These are phyloP conservation scores for Microtus pennsylvanicus DNA, from an alignment of 2,113 vertebrate genomes.

Conservation along the genomic window DNA sequence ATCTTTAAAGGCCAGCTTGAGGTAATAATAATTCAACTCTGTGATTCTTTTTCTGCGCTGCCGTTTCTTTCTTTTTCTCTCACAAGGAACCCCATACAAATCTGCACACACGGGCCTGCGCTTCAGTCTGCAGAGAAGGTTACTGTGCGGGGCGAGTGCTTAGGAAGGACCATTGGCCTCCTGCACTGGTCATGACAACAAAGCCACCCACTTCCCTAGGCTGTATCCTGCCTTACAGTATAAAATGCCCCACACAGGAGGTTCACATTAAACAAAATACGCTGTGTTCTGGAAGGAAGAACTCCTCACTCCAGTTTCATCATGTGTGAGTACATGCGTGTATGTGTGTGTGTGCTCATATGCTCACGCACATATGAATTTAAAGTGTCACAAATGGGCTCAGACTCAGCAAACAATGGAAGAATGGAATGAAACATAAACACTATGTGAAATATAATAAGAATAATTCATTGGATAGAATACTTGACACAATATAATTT, in stretches of 20 bases:
- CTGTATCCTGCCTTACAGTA: neutral
- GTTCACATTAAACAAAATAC: neutral
- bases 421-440: neutral
- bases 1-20: neutral
- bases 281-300: neutral
- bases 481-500: neutral
- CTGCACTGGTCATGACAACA: neutral
- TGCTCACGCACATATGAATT: neutral
- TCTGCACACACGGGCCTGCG: neutral
- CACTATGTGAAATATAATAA: neutral
- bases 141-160: neutral
- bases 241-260: conserved; percentile 17
- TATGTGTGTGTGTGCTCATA: neutral
- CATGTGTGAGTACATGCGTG: neutral
- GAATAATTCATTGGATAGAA: neutral
- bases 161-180: neutral
- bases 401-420: neutral
- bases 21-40: neutral
- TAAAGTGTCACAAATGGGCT: neutral
- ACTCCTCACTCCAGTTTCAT: neutral
- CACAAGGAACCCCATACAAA: neutral
- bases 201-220: neutral
- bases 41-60: neutral
- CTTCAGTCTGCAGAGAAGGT: neutral
- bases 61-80: neutral